Evolutionary conservation across 2,113 vertebrate species (phyloP).

Genomic region (Sylvia atricapilla): DNA sequence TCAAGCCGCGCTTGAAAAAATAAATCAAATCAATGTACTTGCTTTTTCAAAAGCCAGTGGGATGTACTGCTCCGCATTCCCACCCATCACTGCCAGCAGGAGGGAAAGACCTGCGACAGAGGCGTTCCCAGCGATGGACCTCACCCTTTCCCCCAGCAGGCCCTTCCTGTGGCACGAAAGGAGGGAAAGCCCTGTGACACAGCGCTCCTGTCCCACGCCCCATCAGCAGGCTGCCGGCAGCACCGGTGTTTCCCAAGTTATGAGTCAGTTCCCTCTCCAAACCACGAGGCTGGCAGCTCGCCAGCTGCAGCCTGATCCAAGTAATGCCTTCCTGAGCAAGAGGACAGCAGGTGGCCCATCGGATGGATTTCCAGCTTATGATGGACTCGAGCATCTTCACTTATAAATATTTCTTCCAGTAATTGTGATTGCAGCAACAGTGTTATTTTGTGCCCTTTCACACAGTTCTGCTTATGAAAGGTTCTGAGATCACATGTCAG

Average conservation of each 20-base stretch:
- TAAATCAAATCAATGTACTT: rapidly evolving
- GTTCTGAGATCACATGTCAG: neutral
- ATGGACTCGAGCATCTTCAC: neutral
- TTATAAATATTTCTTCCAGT: neutral
- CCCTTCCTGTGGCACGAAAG: neutral
- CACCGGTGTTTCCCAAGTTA: rapidly evolving
- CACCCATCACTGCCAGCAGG: neutral
- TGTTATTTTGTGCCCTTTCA: neutral
- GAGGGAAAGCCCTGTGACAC: neutral
- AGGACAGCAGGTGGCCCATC: neutral
- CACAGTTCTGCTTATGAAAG: neutral
- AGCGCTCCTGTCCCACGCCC: neutral
- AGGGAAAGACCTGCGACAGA: neutral
- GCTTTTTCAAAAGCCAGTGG: neutral
- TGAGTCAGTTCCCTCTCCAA: neutral
- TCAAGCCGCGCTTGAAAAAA: neutral
- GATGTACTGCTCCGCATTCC: neutral
- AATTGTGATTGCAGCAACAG: neutral
- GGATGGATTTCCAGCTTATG: neutral
- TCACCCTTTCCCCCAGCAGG: rapidly evolving
- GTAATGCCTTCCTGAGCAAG: neutral
- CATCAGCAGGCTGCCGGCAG: neutral
- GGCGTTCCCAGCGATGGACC: neutral
- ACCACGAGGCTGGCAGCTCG: neutral
- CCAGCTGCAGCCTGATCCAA: neutral